Conservation (phyloP, 2,888 invertebrate species). For the Phania funesta region DNA sequence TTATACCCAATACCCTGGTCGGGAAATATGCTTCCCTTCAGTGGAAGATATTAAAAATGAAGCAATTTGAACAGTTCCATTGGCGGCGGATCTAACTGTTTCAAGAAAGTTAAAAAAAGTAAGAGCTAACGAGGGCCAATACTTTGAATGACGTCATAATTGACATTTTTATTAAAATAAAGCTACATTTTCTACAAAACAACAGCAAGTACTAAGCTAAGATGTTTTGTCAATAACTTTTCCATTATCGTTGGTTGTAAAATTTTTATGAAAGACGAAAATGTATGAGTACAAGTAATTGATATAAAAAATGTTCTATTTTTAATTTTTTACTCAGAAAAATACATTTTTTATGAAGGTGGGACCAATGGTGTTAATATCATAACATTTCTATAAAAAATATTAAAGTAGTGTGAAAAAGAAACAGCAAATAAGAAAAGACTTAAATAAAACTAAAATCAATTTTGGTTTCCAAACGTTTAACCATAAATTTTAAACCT, state of each 20-base stretch:
- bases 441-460: slow-evolving; percentile 51
- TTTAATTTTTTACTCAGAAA: background rate
- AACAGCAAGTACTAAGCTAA: too few relatives aligned
- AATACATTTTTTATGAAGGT: background rate
- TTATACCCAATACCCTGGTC: too few relatives aligned
- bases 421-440: background rate
- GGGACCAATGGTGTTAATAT: slow-evolving; percentile 33
- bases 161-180: too few relatives aligned
- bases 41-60: too few relatives aligned
- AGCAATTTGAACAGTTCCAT: too few relatives aligned
- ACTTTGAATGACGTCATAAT: too few relatives aligned
- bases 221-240: too few relatives aligned
- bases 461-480: slow-evolving; percentile 60
- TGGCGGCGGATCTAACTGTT: too few relatives aligned
- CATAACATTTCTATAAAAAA: slow-evolving; percentile 36
- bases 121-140: too few relatives aligned
- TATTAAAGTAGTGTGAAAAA: background rate
- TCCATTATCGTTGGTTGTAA: background rate
- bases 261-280: background rate
- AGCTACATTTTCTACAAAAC: too few relatives aligned
- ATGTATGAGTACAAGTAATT: background rate
- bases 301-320: background rate
- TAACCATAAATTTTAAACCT: slow-evolving; percentile 62
- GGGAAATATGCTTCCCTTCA: too few relatives aligned
- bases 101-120: too few relatives aligned